Base-by-base conservation (phyloP, 2,113 vertebrate genomes). In the Toxostoma redivivum region DNA sequence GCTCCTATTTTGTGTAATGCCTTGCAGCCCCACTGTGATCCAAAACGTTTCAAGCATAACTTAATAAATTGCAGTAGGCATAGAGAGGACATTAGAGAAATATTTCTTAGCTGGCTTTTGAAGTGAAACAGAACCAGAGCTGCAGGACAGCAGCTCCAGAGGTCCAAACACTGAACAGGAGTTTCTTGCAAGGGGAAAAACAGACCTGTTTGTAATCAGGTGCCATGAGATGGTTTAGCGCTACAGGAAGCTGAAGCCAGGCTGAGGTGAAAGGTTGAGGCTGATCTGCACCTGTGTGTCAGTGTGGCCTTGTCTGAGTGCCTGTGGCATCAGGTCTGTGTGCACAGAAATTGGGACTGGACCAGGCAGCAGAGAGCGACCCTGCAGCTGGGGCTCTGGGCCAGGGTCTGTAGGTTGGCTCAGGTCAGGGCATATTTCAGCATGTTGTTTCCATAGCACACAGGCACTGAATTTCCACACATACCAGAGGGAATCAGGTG, bases 111-210 rank as follows among this genome's bases (percentile, higher is more conserved):
- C 37, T 87, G 53, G 9, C 37, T 64, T 91, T 81, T 56, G 65
- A 89, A 89, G 93, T 48, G 37, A 86, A 94, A 64, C 53, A 89
- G 76, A 70, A 44, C 58, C 27, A 44, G 17, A 35, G 42, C 56
- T 73, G 71, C 65, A 78, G 64, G 51, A 86, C 22, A 61, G 60
- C 45, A 73, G 8, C 14, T 82, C 61, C 38, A 64, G 48, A 72
- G 66, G 74, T 57, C 0, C 2, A 85, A 91, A 76, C 31, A n/a
- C 17, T 28, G 9, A 89, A 20, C 22, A 76, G 74, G 66, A 90
- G 17, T 37, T 82, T 82, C 66, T 85, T 4, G 2, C 8, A 40
- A 30, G 15, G 17, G 8, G 6, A 8, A 53, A 28, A 50, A 62
- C 31, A 13, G 28, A 38, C 13, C 5, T 80, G 70, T 66, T 71